Percentiles rank a stretch among this genome's conserved stretches.
Conservation (phyloP, 2,797 vertebrate species). For the Sebastes minor region DNA sequence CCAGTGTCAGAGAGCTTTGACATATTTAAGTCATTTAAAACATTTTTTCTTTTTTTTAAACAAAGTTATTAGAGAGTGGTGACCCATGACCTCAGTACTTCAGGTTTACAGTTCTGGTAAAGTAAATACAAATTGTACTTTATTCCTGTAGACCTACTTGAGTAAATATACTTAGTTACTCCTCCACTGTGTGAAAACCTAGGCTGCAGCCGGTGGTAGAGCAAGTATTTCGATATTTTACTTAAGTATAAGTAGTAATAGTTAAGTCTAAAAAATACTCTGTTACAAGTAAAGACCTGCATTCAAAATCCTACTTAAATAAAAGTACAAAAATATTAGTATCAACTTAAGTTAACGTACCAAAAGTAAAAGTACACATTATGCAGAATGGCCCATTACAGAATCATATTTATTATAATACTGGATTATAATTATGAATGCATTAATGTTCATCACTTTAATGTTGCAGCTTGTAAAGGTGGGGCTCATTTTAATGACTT, state of each 20-base stretch:
- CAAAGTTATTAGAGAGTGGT: background rate
- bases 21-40: too few species aligned
- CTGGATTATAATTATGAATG: background rate
- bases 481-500: background rate
- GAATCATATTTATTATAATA: background rate
- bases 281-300: background rate
- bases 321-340: background rate
- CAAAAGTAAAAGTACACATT: background rate
- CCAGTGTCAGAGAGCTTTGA: background rate
- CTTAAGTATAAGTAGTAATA: background rate
- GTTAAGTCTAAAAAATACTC: background rate
- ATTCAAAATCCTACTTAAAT: background rate
- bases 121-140: background rate
- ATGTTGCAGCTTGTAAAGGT: background rate
- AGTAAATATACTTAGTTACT: background rate
- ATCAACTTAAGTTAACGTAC: background rate
- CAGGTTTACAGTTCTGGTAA: background rate
- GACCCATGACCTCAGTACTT: background rate
- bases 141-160: too few species aligned
- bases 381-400: background rate
- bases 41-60: too few species aligned
- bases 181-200: background rate
- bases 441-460: too few species aligned
- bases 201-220: background rate
- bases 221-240: background rate